Percentiles rank a stretch among this genome's conserved stretches.
phyloP scores from a whole-genome alignment of 2,888 invertebrate genomes.

The Aleiodes alternator region DNA sequence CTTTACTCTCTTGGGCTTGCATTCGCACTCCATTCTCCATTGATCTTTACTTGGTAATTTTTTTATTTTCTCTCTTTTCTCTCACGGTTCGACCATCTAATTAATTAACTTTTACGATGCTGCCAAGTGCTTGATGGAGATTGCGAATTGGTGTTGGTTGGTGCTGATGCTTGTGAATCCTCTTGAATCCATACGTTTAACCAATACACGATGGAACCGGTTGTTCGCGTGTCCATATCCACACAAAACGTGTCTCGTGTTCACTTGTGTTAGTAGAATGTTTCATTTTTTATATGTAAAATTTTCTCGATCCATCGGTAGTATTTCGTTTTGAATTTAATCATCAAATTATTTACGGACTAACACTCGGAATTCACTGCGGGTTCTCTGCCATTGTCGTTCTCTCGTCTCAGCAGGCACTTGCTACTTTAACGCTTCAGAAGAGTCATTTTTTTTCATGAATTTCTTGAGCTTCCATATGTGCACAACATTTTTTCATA shows the following conservation, averaged over 20 bases:
- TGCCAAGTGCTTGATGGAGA: constrained; percentile 61
- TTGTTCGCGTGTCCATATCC: constrained; percentile 50
- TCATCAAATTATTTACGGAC: constrained; percentile 42
- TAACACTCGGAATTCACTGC: constrained; percentile 16
- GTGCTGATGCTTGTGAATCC: constrained; percentile 30
- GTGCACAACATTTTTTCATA: not conserved
- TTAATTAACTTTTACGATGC: constrained; percentile 63
- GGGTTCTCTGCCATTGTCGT: constrained; percentile 37
- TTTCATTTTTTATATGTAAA: constrained; percentile 20
- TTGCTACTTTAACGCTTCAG: constrained; percentile 6
- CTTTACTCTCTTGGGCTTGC: constrained; percentile 47
- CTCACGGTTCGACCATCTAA: constrained; percentile 55
- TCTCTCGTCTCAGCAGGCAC: constrained; percentile 20
- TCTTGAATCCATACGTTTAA: constrained; percentile 53
- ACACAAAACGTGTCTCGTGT: constrained; percentile 49
- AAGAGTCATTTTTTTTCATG: not conserved
- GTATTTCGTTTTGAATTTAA: constrained; percentile 36
- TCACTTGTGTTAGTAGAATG: constrained; percentile 15
- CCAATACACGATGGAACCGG: constrained; percentile 56
- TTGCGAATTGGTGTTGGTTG: constrained; percentile 55
- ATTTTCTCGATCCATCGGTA: constrained; percentile 17
- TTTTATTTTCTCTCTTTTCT: constrained; percentile 37
- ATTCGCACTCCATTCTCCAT: constrained; percentile 12
- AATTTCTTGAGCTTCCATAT: not conserved
- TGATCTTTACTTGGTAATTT: constrained; percentile 20